A percentile compares a stretch with the other conserved stretches of the same genome.
Conservation (phyloP, 2,797 vertebrate species). For the Chaetodon trifasciatus region DNA sequence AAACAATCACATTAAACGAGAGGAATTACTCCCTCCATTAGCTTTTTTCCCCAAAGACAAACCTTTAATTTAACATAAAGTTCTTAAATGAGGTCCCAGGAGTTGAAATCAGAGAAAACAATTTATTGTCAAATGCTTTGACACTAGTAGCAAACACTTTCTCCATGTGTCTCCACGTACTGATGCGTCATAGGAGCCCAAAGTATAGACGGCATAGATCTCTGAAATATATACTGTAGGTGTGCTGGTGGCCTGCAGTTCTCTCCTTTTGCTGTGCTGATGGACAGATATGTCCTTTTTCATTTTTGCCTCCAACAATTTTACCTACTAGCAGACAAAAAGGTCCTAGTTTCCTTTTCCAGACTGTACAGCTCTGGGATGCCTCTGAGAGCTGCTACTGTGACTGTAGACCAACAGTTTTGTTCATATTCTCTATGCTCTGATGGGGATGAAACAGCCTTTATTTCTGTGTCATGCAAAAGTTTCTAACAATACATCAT, state of each 20-base stretch:
- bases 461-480: not conserved
- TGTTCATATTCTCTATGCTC: not conserved
- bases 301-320: too few species aligned
- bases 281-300: not conserved
- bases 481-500: not conserved
- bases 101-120: not conserved
- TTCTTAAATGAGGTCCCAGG: not conserved
- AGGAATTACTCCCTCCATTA: constrained; percentile 24
- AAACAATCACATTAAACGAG: constrained; percentile 17
- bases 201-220: not conserved
- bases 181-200: not conserved
- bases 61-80: constrained; percentile 20
- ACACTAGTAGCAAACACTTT: not conserved
- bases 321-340: not conserved
- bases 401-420: rapidly evolving
- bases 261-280: not conserved
- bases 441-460: not conserved
- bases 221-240: not conserved
- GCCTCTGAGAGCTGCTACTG: not conserved
- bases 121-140: not conserved
- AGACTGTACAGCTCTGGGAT: not conserved
- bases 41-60: not conserved
- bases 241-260: not conserved
- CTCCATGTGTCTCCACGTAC: too few species aligned
- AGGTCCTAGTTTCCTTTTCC: not conserved